Base-by-base conservation (phyloP, 2,113 vertebrate species). In the Paedocypris sp. region DNA sequence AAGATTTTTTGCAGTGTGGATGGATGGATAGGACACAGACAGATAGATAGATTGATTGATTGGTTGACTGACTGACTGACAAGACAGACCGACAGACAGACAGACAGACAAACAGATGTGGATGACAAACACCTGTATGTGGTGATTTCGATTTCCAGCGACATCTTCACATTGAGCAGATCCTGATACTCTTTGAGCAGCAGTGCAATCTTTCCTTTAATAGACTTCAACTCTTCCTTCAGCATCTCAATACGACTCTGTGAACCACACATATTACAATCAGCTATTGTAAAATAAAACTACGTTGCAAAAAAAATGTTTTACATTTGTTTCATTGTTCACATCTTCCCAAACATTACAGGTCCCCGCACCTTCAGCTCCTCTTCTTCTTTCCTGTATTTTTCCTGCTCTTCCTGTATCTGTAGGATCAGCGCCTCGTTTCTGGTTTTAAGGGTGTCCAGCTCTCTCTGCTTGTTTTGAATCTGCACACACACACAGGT, bases 181-280 rank as follows among this genome's bases (percentile, higher is more conserved):
- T 86, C 80, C 72, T 88, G 85, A 64, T 89, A 85, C 70, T 88
- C 86, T 13, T 76, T 60, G 45, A 88, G 64, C 56, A 85, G 75
- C 48, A 82, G 66, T 31, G 79, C 74, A 26, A 85, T 86, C 73
- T 85, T 89, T 64, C 79, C 79, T 43, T 83, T 83, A 8, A 74
- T 77, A 4, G 65, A 48, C 50, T 75, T 82, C 60, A 87, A 61
- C 2, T 82, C 68, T 3, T 76, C 38, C 22, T 80, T 77, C 1
- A 68, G 57, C 0, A 53, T 56, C 5, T 80, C 72, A 1, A 69
- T 81, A 36, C 67, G 73, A 16, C 68, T 76, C 77, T 80, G 48
- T 60, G 31, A 41, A n/a, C n/a, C n/a, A n/a, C n/a, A n/a, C n/a
- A n/a, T n/a, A n/a, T n/a, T n/a, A n/a, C n/a, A n/a, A n/a, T n/a